phyloP scores from a whole-genome alignment of 2,797 vertebrate species.

The Phoeniculus purpureus region DNA sequence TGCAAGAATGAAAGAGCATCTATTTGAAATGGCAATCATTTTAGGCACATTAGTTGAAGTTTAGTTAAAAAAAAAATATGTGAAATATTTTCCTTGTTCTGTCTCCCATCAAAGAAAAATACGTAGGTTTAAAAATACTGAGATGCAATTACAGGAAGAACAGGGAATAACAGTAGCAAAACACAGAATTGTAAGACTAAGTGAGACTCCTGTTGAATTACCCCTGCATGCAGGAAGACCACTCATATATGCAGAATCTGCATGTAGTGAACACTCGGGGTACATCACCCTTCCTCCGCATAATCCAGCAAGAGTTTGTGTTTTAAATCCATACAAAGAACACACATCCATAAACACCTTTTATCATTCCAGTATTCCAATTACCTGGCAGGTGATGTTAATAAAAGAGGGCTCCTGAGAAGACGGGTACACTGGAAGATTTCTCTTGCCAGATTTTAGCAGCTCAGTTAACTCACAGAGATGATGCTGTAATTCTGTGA shows the following conservation, averaged over 20 bases:
- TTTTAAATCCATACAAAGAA: neutral
- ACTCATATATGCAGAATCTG: accelerated
- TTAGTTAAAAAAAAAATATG: neutral
- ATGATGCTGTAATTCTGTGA: constrained; percentile 83
- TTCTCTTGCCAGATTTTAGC: constrained; percentile 81
- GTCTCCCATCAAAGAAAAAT: neutral
- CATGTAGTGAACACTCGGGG: accelerated
- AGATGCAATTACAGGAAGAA: neutral
- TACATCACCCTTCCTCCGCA: accelerated
- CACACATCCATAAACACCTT: neutral
- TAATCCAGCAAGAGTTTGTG: neutral
- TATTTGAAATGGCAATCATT: neutral
- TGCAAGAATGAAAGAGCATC: neutral
- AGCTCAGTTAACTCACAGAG: constrained; percentile 84
- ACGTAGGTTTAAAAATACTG: neutral
- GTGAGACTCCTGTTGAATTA: neutral
- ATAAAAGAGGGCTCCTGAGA: constrained; percentile 85
- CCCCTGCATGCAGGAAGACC: neutral
- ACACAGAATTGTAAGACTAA: neutral
- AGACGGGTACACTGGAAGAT: constrained; percentile 78
- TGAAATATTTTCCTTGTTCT: neutral
- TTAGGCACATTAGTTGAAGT: neutral
- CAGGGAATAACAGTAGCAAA: neutral
- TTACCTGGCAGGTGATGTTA: constrained; percentile 93
- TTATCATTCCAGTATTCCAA: neutral